Base-by-base conservation (phyloP, 2,888 invertebrate genomes). In the Eupithecia inturbata region DNA sequence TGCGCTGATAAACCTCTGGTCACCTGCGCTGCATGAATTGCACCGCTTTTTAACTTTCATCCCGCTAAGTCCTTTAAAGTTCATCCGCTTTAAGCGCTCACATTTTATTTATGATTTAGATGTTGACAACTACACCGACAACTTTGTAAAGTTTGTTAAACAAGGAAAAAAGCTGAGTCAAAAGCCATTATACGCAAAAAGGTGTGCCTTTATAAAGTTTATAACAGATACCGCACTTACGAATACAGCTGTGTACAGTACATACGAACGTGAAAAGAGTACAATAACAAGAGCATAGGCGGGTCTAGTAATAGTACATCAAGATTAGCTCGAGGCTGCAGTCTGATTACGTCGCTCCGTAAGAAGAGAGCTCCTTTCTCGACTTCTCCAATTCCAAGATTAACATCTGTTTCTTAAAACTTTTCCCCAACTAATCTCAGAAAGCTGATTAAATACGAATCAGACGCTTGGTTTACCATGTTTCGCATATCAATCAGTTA, bases 1-100 rank as follows among this genome's bases (percentile, higher is more conserved):
- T 84, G 82, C 85, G 83, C 91, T 90, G 94, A 94, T 94, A 94
- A 93, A 92, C 88, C 91, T 81, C 89, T 89, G 92, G 92, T 93
- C 94, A 94, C 94, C 93, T 93, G 94, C 90, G 87, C 91, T 91
- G 93, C 94, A 93, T 92, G 91, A 92, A 92, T 90, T 92, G 92
- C 91, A 92, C 86, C 91, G 92, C 93, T 93, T 94, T 94, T 94
- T 93, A 94, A 93, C 93, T 92, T 91, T 90, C 89, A 90, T 89
- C 89, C 88, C 86, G 84, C 90, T 90, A 91, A 92, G 89, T 91
- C 91, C 89, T 89, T 89, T 90, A 91, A 93, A 93, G 91, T 93
- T 92, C 88, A 90, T 90, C 91, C 91, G 88, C 89, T 89, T 73
- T 90, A 89, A 91, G 84, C 89, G 87, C 85, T 86, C 87, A 86